Base-by-base conservation (phyloP, 1,140 invertebrate genomes). In the Conus ventricosus region DNA sequence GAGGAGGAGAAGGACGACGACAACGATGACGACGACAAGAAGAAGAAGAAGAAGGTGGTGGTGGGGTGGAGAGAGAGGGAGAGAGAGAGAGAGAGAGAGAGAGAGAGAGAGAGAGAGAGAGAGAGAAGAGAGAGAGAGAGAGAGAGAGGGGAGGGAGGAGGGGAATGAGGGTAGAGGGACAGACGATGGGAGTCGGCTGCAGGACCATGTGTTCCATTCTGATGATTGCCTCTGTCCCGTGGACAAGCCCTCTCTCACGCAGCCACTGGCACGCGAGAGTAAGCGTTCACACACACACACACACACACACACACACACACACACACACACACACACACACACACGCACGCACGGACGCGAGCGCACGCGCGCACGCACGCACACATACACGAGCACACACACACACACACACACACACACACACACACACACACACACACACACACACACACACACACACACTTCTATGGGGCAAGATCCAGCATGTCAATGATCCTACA, bases 131-230 rank as follows among this genome's bases (percentile, higher is more conserved):
- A 76, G 20, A 76, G 20, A 25, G 2, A 23, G 25, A 76, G 20
- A 76, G 20, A 25, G 20, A 23, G 20, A n/a, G 20, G 1, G 25
- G 39, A 76, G 71, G 23, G 71, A 85, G 84, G 63, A 55, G 60
- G 84, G 60, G 54, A 85, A 55, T 60, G 54, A 85, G 84, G 60
- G 54, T 53, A 85, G 54, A 85, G 84, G 60, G 54, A 85, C 53
- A 63, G 54, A 63, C 54, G 2, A 13, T 39, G 39, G 39, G 39
- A 39, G 39, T 3, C 39, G 39, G 39, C 39, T 39, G 39, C 39
- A 39, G 39, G 39, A 39, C 39, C 39, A 39, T 39, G 39, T 39
- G 39, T 39, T 39, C 39, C 39, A 39, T 39, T 39, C 39, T 39
- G 39, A 39, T 25, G 8, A 10, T n/a, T 76, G 13, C 8, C 25